Conservation (phyloP, 2,797 vertebrate species). For the Galago senegalensis region DNA sequence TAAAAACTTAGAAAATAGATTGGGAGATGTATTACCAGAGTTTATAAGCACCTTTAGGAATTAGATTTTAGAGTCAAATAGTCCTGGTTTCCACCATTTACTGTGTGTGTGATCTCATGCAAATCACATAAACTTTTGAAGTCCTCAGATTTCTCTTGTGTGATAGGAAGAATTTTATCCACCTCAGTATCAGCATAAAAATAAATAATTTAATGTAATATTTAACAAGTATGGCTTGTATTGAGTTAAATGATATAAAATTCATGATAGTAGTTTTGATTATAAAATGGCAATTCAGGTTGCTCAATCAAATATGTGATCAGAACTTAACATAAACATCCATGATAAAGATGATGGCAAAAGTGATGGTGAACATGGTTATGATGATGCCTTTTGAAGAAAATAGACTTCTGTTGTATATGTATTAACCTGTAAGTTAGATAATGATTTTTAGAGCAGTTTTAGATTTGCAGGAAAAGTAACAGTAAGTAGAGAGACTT, state of each 20-base stretch:
- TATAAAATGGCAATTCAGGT: background rate
- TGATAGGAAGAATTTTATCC: background rate
- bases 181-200: background rate
- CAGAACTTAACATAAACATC: background rate
- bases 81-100: rapidly evolving
- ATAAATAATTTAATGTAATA: background rate
- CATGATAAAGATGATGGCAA: background rate
- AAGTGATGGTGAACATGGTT: background rate
- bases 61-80: background rate
- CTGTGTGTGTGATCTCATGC: background rate
- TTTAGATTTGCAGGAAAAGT: background rate
- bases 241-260: background rate
- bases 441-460: background rate
- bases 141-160: background rate
- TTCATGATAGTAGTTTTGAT: background rate
- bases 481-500: background rate
- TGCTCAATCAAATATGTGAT: background rate
- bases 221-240: background rate
- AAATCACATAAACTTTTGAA: background rate
- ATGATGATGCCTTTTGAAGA: background rate
- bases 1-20: background rate
- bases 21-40: background rate
- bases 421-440: background rate
- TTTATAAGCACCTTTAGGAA: no score
- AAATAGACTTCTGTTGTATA: no score